A percentile compares a stretch with the other conserved stretches of the same genome.
phyloP scores from a whole-genome alignment of 2,797 vertebrate genomes.

The Iguana delicatissima region DNA sequence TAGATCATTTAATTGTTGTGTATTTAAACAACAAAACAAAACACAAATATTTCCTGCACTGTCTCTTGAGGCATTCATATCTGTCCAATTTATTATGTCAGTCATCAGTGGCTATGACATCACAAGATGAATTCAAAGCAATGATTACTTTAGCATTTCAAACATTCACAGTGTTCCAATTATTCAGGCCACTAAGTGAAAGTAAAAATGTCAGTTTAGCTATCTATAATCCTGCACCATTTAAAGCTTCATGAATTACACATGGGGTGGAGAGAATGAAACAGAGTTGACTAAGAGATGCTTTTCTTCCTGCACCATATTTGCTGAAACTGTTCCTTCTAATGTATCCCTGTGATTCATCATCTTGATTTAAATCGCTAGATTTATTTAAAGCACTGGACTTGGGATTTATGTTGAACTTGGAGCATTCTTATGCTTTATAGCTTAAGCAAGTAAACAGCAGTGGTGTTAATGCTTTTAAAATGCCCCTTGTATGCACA shows the following conservation, averaged over 20 bases:
- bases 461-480: constrained; percentile 63
- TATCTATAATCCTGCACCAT: constrained; percentile 76
- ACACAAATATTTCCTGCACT: constrained; percentile 70
- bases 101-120: constrained; percentile 77
- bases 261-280: constrained; percentile 74
- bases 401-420: constrained; percentile 71
- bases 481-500: constrained; percentile 61
- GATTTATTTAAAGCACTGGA: constrained; percentile 71
- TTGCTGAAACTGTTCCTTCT: constrained; percentile 72
- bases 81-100: constrained; percentile 78
- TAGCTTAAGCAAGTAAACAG: constrained; percentile 72
- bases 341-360: constrained; percentile 78
- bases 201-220: constrained; percentile 80
- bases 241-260: constrained; percentile 83
- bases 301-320: constrained; percentile 69
- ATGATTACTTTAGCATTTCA: constrained; percentile 77
- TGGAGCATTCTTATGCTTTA: constrained; percentile 68
- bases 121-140: constrained; percentile 82
- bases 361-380: constrained; percentile 75
- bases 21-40: constrained; percentile 66
- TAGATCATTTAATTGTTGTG: constrained; percentile 77
- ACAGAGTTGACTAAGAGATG: constrained; percentile 73
- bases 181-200: constrained; percentile 80
- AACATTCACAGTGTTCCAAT: constrained; percentile 74
- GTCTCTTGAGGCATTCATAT: constrained; percentile 67